Base-by-base conservation (phyloP, 2,113 vertebrate genomes). In the Halichoerus grypus region DNA sequence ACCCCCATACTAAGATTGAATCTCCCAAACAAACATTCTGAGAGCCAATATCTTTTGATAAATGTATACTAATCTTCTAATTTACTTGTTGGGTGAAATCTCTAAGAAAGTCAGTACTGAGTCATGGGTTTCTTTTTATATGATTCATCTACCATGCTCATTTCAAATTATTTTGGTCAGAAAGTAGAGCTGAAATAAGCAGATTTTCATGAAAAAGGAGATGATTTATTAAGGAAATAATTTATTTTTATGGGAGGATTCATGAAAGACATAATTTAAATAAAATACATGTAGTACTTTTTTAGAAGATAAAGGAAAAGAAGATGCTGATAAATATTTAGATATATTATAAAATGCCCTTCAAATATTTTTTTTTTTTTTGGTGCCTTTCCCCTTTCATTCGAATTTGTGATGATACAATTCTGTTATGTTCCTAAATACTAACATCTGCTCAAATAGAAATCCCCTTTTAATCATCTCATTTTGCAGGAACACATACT, bases 201-300 rank as follows among this genome's bases (percentile, higher is more conserved):
- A 94, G 10, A 39, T 92, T 59, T 88, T 80, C 19, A 24, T 51
- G 39, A 39, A 49, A 87, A 80, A 87, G 3, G 5, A 19, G 26
- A 80, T 87, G 15, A 79, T 39, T 57, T 85, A 19, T 49, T 89
- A 71, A 46, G 33, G 31, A 71, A 59, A 57, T 53, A 12, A 28
- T 82, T 88, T 92, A 39, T 59, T 71, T 94, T 69, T 76, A 69
- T 93, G 39, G 74, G n/a, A 76, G 74, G 18, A 80, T 21, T 51
- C 22, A 71, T 57, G 12, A 88, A 92, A 81, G 76, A 36, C 36
- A 77, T 79, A n/a, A 81, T 79, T 95, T 96, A 55, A 80, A 18
- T 89, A 67, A 92, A 57, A 74, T 36, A 57, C 3, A 42, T 28
- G 10, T 22, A 15, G 1, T 46, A 15, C 28, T 10, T 57, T 87